Base-by-base conservation (phyloP, 2,888 invertebrate genomes). In the Sericinus montela region DNA sequence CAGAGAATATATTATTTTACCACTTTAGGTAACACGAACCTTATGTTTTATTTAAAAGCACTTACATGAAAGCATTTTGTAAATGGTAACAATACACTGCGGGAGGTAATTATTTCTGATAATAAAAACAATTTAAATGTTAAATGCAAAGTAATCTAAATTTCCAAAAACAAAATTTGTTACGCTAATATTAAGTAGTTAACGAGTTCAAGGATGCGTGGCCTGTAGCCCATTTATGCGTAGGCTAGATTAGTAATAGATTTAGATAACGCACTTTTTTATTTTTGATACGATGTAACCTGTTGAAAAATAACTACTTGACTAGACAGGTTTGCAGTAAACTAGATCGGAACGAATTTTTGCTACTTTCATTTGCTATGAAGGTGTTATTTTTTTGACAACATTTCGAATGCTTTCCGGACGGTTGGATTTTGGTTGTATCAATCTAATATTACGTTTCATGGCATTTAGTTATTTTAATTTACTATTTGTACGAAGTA, bases 341-440 rank as follows among this genome's bases (percentile, higher is more conserved):
- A 45, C 37, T 51, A 37, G 45, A 15, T 42, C 42, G 45, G 50
- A 51, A 45, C 50, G 42, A 51, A 51, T 51, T 45, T 45, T 45
- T 25, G 32, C 34, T 35, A 47, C 47, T 47, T 47, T 47, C 45
- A 14, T 39, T 39, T 39, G n/a, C 34, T 13, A 47, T 16, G 40
- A 19, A 47, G 47, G 41, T 29, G 36, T 40, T 41, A 36, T 29
- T 35, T 44, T 47, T 40, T 51, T 42, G 41, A 15, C 45, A 42
- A 45, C 40, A 51, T 10, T 37, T 37, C 11, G 23, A 34, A 25
- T 23, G 10, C 34, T 45, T 45, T 45, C 41, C 42, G 41, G 41
- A 29, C 32, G 30, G 37, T 8, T 42, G 42, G 25, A 25, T 42
- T 9, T 28, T 25, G 30, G 34, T 8, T 42, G 42, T 15, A 25